phyloP scores from a whole-genome alignment of 2,888 invertebrate species.

The Coelogynopora nodosa region DNA sequence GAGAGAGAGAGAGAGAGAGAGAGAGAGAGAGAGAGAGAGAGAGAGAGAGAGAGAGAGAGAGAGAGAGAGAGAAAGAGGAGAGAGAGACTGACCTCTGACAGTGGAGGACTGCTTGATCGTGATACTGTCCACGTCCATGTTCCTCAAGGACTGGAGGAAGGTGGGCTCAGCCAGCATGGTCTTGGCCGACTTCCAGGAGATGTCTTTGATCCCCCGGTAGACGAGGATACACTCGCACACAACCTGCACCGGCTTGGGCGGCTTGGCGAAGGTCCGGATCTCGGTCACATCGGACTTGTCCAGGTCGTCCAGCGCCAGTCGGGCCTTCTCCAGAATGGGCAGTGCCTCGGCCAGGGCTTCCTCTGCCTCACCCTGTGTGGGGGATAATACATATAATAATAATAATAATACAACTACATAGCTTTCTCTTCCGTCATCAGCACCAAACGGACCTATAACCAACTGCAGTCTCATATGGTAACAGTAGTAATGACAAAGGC shows the following conservation, averaged over 20 bases:
- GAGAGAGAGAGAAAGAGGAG: no score
- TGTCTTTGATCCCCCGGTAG: conserved; percentile 75
- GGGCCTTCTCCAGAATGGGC: conserved; percentile 78
- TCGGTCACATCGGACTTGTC: conserved; percentile 87
- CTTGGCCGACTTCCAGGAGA: conserved; percentile 84
- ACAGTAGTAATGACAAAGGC: no score
- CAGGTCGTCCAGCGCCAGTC: conserved; percentile 74
- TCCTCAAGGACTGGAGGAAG: conserved; percentile 75
- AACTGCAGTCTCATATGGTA: no score
- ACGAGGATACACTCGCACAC: conserved; percentile 86
- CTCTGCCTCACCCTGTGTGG: conserved; percentile 70
- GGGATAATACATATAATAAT: conserved; percentile 32
- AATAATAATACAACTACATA: no score
- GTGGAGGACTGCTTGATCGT: conserved; percentile 57
- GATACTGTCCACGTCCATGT: conserved; percentile 71
- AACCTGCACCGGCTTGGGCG: conserved; percentile 80
- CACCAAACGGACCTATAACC: no score
- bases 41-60: no score
- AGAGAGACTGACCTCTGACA: conserved; percentile 60
- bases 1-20: no score
- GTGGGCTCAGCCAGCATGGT: conserved; percentile 86
- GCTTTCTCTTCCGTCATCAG: no score
- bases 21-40: no score
- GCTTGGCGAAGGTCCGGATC: conserved; percentile 83
- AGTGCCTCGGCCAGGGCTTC: conserved; percentile 75